Conservation (phyloP, 2,888 invertebrate genomes). For the Sericinus montela region DNA sequence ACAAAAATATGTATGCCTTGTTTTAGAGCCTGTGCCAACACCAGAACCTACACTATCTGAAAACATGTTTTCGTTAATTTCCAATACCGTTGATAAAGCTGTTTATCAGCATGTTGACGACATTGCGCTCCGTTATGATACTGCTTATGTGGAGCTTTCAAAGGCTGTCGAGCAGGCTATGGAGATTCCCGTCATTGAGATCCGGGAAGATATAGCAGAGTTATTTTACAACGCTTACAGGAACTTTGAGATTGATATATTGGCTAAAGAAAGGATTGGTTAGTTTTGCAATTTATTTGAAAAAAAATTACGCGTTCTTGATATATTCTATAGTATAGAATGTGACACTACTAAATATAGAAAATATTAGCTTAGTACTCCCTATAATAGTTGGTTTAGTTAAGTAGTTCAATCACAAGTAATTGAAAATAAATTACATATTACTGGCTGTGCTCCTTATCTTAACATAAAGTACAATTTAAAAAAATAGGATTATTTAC, state of each 20-base stretch:
- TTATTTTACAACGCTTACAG: slow-evolving; percentile 47
- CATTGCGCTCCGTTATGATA: slow-evolving; percentile 46
- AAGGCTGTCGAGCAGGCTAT: slow-evolving; percentile 61
- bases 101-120: slow-evolving; percentile 50
- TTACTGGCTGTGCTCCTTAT: too few species aligned
- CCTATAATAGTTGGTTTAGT: too few species aligned
- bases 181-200: slow-evolving; percentile 61
- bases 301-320: too few species aligned
- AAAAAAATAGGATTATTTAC: too few species aligned
- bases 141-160: slow-evolving; percentile 56
- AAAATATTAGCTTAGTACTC: too few species aligned
- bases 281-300: slow-evolving; percentile 13
- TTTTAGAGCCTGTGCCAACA: slow-evolving; percentile 48
- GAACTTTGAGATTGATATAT: slow-evolving; percentile 49
- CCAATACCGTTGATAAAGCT: slow-evolving; percentile 60
- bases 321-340: too few species aligned
- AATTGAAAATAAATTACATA: too few species aligned
- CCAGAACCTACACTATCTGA: slow-evolving; percentile 56
- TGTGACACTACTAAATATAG: too few species aligned
- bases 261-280: slow-evolving; percentile 58
- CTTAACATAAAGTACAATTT: too few species aligned
- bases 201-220: slow-evolving; percentile 50
- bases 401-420: too few species aligned
- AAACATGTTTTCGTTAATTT: slow-evolving; percentile 40
- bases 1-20: slow-evolving; percentile 2